Percentiles rank a stretch among this genome's conserved stretches.
Conservation (phyloP, 1,140 invertebrate species). For the Trachymyrmex cornetzi region DNA sequence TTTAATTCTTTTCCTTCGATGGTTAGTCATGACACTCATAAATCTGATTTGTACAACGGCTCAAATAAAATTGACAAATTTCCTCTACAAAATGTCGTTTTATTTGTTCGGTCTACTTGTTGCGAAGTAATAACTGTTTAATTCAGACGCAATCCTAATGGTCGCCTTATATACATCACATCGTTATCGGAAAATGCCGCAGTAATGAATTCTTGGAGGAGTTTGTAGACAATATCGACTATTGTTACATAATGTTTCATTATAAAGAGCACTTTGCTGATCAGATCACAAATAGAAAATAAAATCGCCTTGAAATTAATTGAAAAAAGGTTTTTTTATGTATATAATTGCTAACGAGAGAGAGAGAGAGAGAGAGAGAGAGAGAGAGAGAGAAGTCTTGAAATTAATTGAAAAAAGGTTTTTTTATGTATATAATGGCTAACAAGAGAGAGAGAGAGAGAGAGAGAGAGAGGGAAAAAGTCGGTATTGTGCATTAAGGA, state of each 20-base stretch:
- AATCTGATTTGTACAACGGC: no score
- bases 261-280: background rate
- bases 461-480: background rate
- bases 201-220: constrained; percentile 10
- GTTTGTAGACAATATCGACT: background rate
- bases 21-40: no score
- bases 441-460: no score
- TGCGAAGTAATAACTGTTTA: no score
- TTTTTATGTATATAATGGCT: background rate
- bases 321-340: background rate
- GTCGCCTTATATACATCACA: background rate
- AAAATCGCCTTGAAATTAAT: background rate
- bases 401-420: background rate
- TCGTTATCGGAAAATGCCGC: constrained; percentile 16
- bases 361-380: no score
- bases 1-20: no score
- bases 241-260: background rate
- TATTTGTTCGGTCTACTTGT: no score
- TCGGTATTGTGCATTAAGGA: background rate
- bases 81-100: no score
- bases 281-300: background rate
- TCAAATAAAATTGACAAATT: no score
- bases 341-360: background rate
- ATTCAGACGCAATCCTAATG: no score
- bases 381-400: background rate